Base-by-base conservation (phyloP, 2,797 vertebrate species). In the Rhinogobio ventralis region DNA sequence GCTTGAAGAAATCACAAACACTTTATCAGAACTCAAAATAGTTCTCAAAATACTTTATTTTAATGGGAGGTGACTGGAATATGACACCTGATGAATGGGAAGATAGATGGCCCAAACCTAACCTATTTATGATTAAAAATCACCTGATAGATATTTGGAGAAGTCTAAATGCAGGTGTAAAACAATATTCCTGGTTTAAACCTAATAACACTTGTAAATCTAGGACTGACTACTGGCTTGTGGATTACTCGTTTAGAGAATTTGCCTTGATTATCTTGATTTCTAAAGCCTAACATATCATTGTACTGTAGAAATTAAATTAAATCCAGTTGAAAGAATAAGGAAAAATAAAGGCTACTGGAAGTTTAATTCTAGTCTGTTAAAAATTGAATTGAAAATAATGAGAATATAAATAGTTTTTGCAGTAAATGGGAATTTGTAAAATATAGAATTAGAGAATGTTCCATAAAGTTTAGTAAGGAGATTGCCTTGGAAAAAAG, bases 141-240 rank as follows among this genome's bases (percentile, higher is more conserved):
- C 7, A 15, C 14, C 14, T 69, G 23, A 14, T 46, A 8, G 69
- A 46, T 72, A 46, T 4, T 25, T 46, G 69, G 69, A 17, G n/a
- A 49, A 49, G n/a, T 15, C 7, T 72, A 19, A 25, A 78, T 78
- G 2, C 13, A 28, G 75, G 57, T 45, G 23, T 64, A 46, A 77
- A 60, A 8, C 51, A 60, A 39, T 57, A 57, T 3, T 77, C 53
- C 30, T 77, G 30, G 13, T 36, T n/a, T 77, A 77, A 79, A 79
- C 57, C 76, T 64, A 79, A 66, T 46, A 64, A 64, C 4, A 45
- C n/a, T n/a, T 77, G 20, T 20, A 60, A 77, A 77, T 77, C 53
- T 13, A 42, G 33, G 6, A 77, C 39, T 77, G 53, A 60, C 20
- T 77, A 25, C 2, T 77, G 53, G 14, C 45, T 74, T 0, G 71